Evolutionary conservation across 2,113 vertebrate genomes (phyloP).

Genomic region (Syrrhaptes paradoxus): DNA sequence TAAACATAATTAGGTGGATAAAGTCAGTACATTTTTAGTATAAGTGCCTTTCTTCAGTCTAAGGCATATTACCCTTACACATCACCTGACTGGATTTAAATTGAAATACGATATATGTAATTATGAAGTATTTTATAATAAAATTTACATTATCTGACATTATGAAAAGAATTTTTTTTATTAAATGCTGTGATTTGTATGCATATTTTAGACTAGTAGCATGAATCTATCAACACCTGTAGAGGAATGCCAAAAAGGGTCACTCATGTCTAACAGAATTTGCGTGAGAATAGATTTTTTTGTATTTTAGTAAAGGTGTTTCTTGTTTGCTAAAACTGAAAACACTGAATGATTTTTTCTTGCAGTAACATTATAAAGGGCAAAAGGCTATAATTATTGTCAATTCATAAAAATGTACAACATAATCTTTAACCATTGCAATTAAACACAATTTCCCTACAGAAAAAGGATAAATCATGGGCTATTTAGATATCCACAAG

Average conservation of each 20-base stretch:
- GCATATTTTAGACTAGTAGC: conserved; percentile 56
- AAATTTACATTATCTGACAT: conserved; percentile 66
- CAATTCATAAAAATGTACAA: conserved; percentile 12
- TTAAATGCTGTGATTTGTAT: conserved; percentile 51
- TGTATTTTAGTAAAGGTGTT: conserved; percentile 68
- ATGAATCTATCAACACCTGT: conserved; percentile 67
- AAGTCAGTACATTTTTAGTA: neutral
- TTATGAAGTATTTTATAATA: conserved; percentile 63
- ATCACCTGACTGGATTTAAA: conserved; percentile 63
- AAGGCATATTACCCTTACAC: conserved; percentile 32
- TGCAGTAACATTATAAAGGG: conserved; percentile 44
- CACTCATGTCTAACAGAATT: conserved; percentile 72
- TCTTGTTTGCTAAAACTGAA: conserved; percentile 65
- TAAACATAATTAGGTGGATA: conserved; percentile 31
- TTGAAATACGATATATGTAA: conserved; percentile 67
- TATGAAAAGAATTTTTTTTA: conserved; percentile 55
- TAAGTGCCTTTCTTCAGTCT: conserved; percentile 36
- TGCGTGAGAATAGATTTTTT: conserved; percentile 68
- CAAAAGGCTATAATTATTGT: conserved; percentile 62
- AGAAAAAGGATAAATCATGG: conserved; percentile 50
- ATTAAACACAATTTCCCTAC: conserved; percentile 64
- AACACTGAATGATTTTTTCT: conserved; percentile 64
- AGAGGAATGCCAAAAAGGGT: conserved; percentile 64
- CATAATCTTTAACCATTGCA: conserved; percentile 50
- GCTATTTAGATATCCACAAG: conserved; percentile 35